Conservation (phyloP, 2,113 vertebrate genomes). For the Toxostoma redivivum region DNA sequence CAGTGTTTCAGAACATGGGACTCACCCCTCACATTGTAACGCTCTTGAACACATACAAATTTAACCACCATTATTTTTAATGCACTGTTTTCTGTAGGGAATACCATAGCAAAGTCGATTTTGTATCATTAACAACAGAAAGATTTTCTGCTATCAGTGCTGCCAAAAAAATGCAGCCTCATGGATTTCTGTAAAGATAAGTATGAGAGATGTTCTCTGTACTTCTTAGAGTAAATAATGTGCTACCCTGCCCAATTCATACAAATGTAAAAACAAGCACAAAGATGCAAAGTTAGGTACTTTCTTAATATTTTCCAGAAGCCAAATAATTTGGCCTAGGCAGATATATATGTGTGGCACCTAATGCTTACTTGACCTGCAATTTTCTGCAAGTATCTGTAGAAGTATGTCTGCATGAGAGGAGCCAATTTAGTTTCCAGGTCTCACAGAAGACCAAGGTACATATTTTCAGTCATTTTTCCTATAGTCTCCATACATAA, state of each 20-base stretch:
- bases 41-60: not conserved
- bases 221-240: constrained; percentile 15
- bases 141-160: not conserved
- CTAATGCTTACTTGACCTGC: not conserved
- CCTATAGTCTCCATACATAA: not conserved
- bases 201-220: not conserved
- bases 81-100: constrained; percentile 30
- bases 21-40: constrained; percentile 12
- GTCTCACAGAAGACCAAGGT: not conserved
- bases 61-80: constrained; percentile 40
- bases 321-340: not conserved
- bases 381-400: not conserved
- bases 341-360: not conserved
- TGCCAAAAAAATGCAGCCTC: constrained; percentile 37
- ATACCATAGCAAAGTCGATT: not conserved
- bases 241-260: not conserved
- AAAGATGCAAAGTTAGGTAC: not conserved
- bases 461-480: not conserved
- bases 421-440: not conserved
- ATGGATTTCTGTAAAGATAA: constrained; percentile 17
- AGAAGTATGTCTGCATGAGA: not conserved
- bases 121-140: constrained; percentile 11
- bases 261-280: not conserved
- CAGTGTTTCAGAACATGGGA: not conserved
- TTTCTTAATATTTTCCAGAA: not conserved